These are phyloP conservation scores for Drosophila pseudotakahashii DNA, from an alignment of 2,888 invertebrate species.

Conservation along the genomic window DNA sequence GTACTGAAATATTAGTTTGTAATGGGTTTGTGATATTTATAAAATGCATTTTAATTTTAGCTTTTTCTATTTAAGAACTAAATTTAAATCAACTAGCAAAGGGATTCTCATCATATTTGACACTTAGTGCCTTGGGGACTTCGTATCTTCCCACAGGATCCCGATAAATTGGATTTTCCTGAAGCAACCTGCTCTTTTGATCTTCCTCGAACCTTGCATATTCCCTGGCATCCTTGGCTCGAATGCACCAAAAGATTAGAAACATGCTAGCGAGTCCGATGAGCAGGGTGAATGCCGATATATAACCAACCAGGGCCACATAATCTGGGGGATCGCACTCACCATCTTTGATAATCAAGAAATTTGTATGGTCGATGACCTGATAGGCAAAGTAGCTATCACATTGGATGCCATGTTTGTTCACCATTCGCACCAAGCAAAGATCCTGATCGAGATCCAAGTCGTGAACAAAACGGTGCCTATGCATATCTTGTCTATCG, in stretches of 20 bases:
- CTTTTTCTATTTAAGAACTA: background rate
- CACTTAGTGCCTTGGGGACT: constrained; percentile 84
- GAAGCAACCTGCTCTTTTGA: constrained; percentile 38
- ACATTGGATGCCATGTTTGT: constrained; percentile 77
- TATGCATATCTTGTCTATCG: constrained; percentile 66
- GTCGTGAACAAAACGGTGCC: constrained; percentile 71
- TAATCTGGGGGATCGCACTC: constrained; percentile 72
- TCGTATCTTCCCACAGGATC: constrained; percentile 86
- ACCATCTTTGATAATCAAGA: constrained; percentile 72
- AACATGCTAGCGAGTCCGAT: constrained; percentile 85
- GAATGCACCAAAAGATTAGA: constrained; percentile 84
- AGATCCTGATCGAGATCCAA: constrained; percentile 60
- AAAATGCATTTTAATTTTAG: no score
- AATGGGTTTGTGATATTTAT: no score
- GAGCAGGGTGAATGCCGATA: constrained; percentile 85
- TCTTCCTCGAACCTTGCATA: constrained; percentile 86
- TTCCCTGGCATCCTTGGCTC: constrained; percentile 85
- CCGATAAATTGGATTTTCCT: constrained; percentile 86
- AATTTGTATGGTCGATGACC: constrained; percentile 64
- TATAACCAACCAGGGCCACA: constrained; percentile 74
- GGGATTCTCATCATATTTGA: constrained; percentile 65
- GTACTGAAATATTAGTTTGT: background rate
- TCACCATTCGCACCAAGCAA: constrained; percentile 78
- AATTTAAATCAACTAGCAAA: constrained; percentile 52
- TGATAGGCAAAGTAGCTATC: constrained; percentile 81